Evolutionary conservation across 2,113 vertebrate species (phyloP).

Genomic region (Chloropsis hardwickii): DNA sequence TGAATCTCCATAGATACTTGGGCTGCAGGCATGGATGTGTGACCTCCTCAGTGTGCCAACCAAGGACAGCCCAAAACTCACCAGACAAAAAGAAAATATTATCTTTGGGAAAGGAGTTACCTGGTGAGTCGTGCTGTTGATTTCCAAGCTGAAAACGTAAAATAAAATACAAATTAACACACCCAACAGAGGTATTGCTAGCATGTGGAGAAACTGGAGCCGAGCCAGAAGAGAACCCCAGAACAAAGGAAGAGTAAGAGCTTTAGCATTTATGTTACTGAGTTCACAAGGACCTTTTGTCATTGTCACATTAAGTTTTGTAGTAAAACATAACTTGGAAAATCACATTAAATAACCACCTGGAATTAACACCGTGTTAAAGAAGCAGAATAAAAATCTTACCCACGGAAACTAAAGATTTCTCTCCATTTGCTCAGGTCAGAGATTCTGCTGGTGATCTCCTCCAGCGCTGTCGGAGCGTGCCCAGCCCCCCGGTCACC

Average conservation of each 20-base stretch:
- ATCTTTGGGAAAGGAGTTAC: constrained; percentile 46
- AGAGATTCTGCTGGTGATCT: constrained; percentile 70
- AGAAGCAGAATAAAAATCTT: neutral
- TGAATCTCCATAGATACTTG: neutral
- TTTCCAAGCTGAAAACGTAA: constrained; percentile 73
- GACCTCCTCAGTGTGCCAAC: neutral
- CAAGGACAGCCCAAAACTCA: neutral
- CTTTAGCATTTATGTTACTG: neutral
- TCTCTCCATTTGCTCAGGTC: constrained; percentile 77
- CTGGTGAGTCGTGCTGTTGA: constrained; percentile 13
- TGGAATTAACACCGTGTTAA: neutral
- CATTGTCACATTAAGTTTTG: neutral
- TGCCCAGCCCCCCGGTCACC: fast-evolving
- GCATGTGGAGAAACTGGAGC: neutral
- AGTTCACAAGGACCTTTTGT: neutral
- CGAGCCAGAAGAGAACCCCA: neutral
- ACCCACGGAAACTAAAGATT: constrained; percentile 75
- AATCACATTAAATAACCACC: neutral
- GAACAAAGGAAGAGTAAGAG: neutral
- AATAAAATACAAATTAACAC: neutral
- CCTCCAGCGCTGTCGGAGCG: neutral
- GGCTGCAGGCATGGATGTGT: fast-evolving
- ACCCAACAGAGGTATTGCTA: neutral
- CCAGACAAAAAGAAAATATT: neutral
- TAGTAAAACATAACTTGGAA: neutral